A percentile compares a stretch with the other conserved stretches of the same genome.
phyloP scores from a whole-genome alignment of 2,797 vertebrate genomes.

The Thaleichthys pacificus region DNA sequence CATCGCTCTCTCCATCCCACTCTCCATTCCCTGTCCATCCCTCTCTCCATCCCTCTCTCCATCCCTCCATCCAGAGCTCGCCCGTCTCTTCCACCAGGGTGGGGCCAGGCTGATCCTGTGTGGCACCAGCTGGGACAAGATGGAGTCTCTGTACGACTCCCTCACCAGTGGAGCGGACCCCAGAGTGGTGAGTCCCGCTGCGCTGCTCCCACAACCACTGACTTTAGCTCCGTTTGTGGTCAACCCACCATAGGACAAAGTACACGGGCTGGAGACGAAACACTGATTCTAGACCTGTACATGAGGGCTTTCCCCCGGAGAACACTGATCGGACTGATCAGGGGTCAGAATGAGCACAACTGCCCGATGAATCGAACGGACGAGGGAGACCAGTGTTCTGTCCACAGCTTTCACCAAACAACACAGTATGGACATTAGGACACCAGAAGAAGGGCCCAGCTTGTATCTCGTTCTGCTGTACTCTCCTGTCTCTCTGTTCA shows the following conservation, averaged over 20 bases:
- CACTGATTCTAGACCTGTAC: too few species aligned
- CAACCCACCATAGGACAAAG: background rate
- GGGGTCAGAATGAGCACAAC: too few species aligned
- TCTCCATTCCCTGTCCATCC: background rate
- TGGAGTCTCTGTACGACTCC: constrained; percentile 85
- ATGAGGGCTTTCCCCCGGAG: too few species aligned
- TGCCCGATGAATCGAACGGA: too few species aligned
- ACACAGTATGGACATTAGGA: too few species aligned
- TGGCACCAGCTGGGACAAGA: constrained; percentile 87
- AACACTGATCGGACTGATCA: too few species aligned
- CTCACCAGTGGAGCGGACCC: constrained; percentile 84
- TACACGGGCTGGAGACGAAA: too few species aligned
- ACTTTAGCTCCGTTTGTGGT: background rate
- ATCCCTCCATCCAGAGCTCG: constrained; percentile 78
- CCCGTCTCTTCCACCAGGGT: constrained; percentile 85
- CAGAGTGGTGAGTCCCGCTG: constrained; percentile 72
- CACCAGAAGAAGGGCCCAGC: too few species aligned
- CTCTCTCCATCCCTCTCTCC: background rate
- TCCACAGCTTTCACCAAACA: too few species aligned
- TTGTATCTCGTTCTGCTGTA: constrained; percentile 30
- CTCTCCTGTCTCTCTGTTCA: constrained; percentile 25
- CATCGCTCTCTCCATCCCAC: constrained; percentile 46
- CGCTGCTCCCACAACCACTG: background rate
- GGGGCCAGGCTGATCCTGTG: constrained; percentile 91
- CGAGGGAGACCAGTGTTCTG: too few species aligned